Evolutionary conservation across 2,113 vertebrate species (phyloP).

Genomic region (Podocnemis expansa): DNA sequence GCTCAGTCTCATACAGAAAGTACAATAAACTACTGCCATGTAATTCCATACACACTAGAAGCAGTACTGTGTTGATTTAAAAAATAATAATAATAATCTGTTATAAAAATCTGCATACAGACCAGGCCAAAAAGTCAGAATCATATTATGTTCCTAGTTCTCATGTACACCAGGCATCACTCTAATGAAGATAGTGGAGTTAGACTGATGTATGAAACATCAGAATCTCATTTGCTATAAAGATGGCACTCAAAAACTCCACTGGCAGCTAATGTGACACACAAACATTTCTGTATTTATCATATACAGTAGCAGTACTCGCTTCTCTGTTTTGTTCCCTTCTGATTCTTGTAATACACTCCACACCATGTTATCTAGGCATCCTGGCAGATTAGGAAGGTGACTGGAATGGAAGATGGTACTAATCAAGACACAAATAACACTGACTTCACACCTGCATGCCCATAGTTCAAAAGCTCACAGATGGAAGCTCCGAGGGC

Average conservation of each 20-base stretch:
- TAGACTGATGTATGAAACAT: background rate
- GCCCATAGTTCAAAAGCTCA: background rate
- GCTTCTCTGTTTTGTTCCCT: background rate
- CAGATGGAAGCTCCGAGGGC: background rate
- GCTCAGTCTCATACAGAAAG: too few species aligned
- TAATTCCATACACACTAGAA: too few species aligned
- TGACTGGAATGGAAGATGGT: background rate
- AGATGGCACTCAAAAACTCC: background rate
- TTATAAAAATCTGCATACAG: too few species aligned
- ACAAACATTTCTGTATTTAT: background rate
- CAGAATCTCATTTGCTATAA: background rate
- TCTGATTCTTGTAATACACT: background rate
- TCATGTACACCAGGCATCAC: background rate
- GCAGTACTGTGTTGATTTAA: too few species aligned
- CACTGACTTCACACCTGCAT: background rate
- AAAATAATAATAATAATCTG: too few species aligned
- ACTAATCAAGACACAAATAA: background rate
- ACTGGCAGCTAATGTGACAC: background rate
- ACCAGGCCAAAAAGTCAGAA: background rate
- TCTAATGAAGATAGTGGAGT: background rate
- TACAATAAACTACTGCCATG: too few species aligned
- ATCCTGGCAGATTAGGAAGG: background rate
- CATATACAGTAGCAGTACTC: background rate
- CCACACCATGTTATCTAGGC: background rate
- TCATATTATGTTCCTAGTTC: background rate